Conservation (phyloP, 2,888 invertebrate genomes). For the Neocrepidodera transversa region DNA sequence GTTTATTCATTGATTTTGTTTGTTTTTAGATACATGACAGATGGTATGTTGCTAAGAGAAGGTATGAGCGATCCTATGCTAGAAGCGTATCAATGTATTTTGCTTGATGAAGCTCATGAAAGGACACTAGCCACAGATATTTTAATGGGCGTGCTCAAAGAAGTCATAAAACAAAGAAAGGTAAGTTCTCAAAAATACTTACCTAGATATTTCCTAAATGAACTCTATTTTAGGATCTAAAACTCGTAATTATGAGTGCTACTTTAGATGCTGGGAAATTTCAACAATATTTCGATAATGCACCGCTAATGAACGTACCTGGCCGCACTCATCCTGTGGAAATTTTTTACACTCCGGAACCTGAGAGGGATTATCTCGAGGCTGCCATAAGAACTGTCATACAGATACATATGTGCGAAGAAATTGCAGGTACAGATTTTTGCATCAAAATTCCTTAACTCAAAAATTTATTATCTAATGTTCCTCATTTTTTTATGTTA, state of each 20-base stretch:
- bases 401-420: conserved; percentile 94
- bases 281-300: conserved; percentile 98
- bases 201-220: too few relatives aligned
- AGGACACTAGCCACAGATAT: conserved; percentile 98
- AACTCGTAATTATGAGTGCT: conserved; percentile 98
- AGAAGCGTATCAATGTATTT: conserved; percentile 92
- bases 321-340: conserved; percentile 95
- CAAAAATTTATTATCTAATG: too few relatives aligned
- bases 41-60: conserved; percentile 99
- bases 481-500: too few relatives aligned
- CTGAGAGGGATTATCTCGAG: conserved; percentile 96
- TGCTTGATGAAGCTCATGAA: conserved; percentile 99
- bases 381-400: conserved; percentile 98
- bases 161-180: conserved; percentile 89
- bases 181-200: conserved; percentile 4
- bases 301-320: conserved; percentile 98
- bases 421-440: conserved; percentile 75
- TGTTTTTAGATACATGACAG: conserved; percentile 88
- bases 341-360: conserved; percentile 99
- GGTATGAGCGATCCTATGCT: conserved; percentile 99
- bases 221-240: conserved; percentile 80
- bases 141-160: conserved; percentile 97
- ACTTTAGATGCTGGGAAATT: conserved; percentile 99
- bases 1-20: too few relatives aligned
- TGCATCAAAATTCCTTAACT: too few relatives aligned